Evolutionary conservation across 2,888 invertebrate genomes (phyloP).

Genomic region (Chrysolina oricalcia): DNA sequence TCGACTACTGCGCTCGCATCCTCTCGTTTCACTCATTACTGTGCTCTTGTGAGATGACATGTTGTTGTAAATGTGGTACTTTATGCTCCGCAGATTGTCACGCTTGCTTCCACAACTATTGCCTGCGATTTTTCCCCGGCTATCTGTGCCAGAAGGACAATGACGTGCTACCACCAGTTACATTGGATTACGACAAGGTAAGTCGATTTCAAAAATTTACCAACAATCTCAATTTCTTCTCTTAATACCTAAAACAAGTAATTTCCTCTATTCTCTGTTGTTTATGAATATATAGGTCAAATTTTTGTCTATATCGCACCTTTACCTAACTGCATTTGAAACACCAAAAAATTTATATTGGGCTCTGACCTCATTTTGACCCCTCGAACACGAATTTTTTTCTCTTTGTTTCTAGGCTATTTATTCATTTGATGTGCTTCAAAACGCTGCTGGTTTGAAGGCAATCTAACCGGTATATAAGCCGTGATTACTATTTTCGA

Average conservation of each 20-base stretch:
- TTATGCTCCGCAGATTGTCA: conserved; percentile 79
- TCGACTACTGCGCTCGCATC: conserved; percentile 70
- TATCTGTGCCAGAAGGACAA: conserved; percentile 71
- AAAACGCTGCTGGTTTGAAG: conserved; percentile 24
- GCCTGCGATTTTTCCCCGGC: conserved; percentile 71
- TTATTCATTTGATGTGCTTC: conserved; percentile 4
- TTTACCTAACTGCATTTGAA: not conserved
- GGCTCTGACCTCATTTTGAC: conserved; percentile 29
- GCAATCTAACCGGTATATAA: conserved; percentile 17
- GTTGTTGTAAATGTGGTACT: conserved; percentile 78
- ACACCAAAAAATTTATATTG: not conserved
- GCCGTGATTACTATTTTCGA: not conserved
- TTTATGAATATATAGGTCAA: conserved; percentile 2
- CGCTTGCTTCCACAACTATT: conserved; percentile 78
- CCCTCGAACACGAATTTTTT: conserved; percentile 27
- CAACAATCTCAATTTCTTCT: not conserved
- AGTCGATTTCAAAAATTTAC: conserved; percentile 53
- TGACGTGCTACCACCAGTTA: conserved; percentile 66
- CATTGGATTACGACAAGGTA: conserved; percentile 72
- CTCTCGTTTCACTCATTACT: conserved; percentile 72
- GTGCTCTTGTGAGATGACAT: conserved; percentile 72
- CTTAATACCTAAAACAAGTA: not conserved
- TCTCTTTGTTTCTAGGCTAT: conserved; percentile 25
- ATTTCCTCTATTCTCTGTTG: not conserved
- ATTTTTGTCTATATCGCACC: not conserved